phyloP scores from a whole-genome alignment of 2,113 vertebrate genomes.

The Tichodroma muraria region DNA sequence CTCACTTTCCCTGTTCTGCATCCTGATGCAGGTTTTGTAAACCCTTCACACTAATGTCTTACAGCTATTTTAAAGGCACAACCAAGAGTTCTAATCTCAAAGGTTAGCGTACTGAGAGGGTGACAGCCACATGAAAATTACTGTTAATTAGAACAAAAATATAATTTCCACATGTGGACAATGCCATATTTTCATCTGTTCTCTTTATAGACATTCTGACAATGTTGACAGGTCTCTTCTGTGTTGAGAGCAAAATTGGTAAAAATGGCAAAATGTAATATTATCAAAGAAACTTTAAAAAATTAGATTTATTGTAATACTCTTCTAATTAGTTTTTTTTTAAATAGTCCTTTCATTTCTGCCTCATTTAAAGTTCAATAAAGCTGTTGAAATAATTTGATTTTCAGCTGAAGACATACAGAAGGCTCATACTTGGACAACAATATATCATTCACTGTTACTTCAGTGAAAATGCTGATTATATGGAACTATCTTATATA shows the following conservation, averaged over 20 bases:
- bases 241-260: neutral
- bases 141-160: neutral
- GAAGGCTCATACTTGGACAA: neutral
- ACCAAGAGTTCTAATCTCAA: neutral
- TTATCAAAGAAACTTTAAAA: neutral
- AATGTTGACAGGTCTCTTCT: neutral
- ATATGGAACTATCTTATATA: neutral
- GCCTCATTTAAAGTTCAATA: conserved; percentile 23
- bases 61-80: neutral
- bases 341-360: neutral
- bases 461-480: neutral
- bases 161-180: neutral
- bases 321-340: neutral
- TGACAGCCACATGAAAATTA: neutral
- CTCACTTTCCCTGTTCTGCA: neutral
- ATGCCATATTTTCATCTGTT: neutral
- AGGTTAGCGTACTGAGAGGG: neutral
- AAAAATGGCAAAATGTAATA: neutral
- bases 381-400: neutral
- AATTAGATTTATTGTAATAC: neutral
- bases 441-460: neutral
- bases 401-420: neutral
- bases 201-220: neutral
- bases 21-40: neutral
- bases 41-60: neutral